Base-by-base conservation (phyloP, 2,888 invertebrate species). In the Macaria notata region DNA sequence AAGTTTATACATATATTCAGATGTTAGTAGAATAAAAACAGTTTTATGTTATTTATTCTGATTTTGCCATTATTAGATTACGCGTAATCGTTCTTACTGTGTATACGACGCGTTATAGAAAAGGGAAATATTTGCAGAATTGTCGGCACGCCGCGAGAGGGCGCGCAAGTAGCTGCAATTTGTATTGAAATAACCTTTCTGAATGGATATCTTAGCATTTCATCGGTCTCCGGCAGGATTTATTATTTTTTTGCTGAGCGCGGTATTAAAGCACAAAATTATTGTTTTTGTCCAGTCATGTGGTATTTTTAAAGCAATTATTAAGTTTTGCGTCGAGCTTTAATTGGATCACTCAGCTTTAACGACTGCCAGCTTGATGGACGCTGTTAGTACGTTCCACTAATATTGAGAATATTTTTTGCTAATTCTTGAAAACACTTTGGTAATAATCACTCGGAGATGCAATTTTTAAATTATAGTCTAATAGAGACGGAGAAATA, bases 301-400 rank as follows among this genome's bases (percentile, higher is more conserved):
- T 75, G 89, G 89, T 84, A 91, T 91, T 89, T 86, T 87, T 80
- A 81, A 86, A 81, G 88, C 86, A 90, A 91, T 91, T 90, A 89
- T 87, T 86, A 85, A 86, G 85, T 84, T 85, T 84, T 78, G 81
- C 83, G 80, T 70, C 78, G 79, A 71, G 76, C 81, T 88, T 89
- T 89, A 90, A 90, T 88, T 89, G 89, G 88, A 86, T 83, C 87
- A 86, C 77, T 79, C 72, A 76, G 78, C 80, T 82, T 86, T 86
- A 87, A 88, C 81, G 86, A 88, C 83, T 80, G 71, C 73, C 61
- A 70, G 73, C 77, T 75, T 78, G 79, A 66, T 60, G 60, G 66
- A 9, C 43, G 54, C 76, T 75, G 77, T 81, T 81, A 76, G 75
- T 73, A 72, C 75, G 75, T 78, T 76, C 76, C 70, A 72, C 74